phyloP scores from a whole-genome alignment of 1,140 invertebrate genomes.

The Drosophila equinoxialis region DNA sequence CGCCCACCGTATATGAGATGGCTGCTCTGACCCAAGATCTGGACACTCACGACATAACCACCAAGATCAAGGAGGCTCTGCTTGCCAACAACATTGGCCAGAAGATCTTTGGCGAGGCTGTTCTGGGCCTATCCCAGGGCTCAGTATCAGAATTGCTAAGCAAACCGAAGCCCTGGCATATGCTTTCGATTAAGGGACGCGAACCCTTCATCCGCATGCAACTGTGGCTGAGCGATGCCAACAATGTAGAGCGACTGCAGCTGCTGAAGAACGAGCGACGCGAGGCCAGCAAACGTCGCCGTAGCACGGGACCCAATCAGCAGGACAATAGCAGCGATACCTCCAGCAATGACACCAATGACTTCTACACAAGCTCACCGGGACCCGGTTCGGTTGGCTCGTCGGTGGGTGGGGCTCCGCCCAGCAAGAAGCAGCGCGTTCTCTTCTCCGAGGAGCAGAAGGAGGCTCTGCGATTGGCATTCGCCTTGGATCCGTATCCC shows the following conservation, averaged over 20 bases:
- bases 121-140: slow-evolving; percentile 97
- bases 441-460: slow-evolving; percentile 99
- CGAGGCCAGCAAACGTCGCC: slow-evolving; percentile 93
- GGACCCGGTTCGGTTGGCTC: slow-evolving; percentile 85
- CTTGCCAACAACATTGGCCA: slow-evolving; percentile 99
- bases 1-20: slow-evolving; percentile 96
- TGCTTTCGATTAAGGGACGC: slow-evolving; percentile 98
- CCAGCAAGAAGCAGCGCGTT: slow-evolving; percentile 95
- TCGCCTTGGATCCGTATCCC: slow-evolving; percentile 97
- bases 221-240: slow-evolving; percentile 96
- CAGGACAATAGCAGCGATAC: slow-evolving; percentile 94
- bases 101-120: slow-evolving; percentile 98
- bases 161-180: slow-evolving; percentile 99
- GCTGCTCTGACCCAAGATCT: slow-evolving; percentile 97
- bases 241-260: slow-evolving; percentile 95
- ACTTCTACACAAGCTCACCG: slow-evolving; percentile 93
- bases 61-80: slow-evolving; percentile 97
- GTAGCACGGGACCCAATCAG: slow-evolving; percentile 89
- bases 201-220: slow-evolving; percentile 99
- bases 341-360: slow-evolving; percentile 93
- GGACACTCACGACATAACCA: slow-evolving; percentile 98
- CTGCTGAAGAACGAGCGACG: slow-evolving; percentile 94
- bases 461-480: slow-evolving; percentile 96
- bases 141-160: slow-evolving; percentile 98
- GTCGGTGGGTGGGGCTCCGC: slow-evolving; percentile 86